Percentiles rank a stretch among this genome's conserved stretches.
Evolutionary conservation across 2,797 vertebrate species (phyloP).

Genomic region (Brachyrhaphis roseni): DNA sequence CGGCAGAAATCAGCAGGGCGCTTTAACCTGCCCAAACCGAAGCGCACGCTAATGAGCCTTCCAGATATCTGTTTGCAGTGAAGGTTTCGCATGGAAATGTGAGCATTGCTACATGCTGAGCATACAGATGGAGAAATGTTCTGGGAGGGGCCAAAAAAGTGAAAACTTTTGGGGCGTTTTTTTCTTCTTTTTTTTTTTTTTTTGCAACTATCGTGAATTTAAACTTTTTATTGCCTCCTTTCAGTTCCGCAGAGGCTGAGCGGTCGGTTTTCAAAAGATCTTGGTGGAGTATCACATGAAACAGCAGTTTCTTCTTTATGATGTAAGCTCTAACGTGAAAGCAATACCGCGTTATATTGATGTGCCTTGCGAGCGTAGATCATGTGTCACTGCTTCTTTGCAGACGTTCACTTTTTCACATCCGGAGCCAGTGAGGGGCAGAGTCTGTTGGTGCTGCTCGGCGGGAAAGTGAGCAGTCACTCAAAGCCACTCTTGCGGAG

Average conservation of each 20-base stretch:
- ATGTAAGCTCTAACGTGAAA: constrained; percentile 52
- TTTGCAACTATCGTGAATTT: constrained; percentile 2
- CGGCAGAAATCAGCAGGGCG: constrained; percentile 6
- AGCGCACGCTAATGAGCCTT: constrained; percentile 19
- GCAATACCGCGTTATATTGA: constrained; percentile 53
- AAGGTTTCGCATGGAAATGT: constrained; percentile 8
- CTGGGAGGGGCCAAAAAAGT: not conserved
- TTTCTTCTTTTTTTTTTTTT: not conserved
- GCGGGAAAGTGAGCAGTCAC: constrained; percentile 67
- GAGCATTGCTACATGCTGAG: constrained; percentile 17
- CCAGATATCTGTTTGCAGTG: constrained; percentile 7
- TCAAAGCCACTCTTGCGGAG: constrained; percentile 65
- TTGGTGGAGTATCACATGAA: constrained; percentile 42
- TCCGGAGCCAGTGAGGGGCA: constrained; percentile 25
- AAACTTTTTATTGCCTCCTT: constrained; percentile 16
- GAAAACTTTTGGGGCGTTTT: not conserved
- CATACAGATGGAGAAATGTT: constrained; percentile 20
- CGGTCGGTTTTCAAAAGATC: constrained; percentile 33
- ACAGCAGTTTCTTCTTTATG: constrained; percentile 50
- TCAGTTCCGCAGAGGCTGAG: constrained; percentile 18
- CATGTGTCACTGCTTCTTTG: constrained; percentile 49
- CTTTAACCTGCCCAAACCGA: constrained; percentile 19
- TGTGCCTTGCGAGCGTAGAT: constrained; percentile 45
- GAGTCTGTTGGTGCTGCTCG: constrained; percentile 49
- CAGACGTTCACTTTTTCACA: constrained; percentile 35